Evolutionary conservation across 1,140 invertebrate species (phyloP).

Genomic region (Sitobion miscanthi): DNA sequence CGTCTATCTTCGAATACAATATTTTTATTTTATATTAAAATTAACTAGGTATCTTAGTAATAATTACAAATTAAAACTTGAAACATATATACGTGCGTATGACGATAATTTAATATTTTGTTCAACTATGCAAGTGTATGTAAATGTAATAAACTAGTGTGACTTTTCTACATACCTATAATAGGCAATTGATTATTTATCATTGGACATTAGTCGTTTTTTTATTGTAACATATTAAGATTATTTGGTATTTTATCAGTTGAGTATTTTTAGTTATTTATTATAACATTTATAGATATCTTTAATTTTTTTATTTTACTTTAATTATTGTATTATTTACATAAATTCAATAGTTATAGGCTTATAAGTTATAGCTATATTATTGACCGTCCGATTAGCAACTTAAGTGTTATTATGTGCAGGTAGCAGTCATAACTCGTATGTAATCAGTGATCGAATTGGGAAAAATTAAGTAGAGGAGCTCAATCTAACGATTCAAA

Average conservation of each 20-base stretch:
- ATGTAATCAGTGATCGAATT: background rate
- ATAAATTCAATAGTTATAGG: background rate
- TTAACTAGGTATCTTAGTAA: background rate
- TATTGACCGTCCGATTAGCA: background rate
- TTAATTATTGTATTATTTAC: background rate
- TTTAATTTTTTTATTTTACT: background rate
- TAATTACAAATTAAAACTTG: background rate
- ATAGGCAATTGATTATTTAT: background rate
- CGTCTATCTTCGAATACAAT: too few relatives aligned
- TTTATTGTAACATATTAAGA: background rate
- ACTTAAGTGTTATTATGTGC: background rate
- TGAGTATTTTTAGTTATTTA: background rate
- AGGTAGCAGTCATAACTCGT: background rate
- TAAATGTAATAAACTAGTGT: background rate
- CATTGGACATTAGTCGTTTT: background rate
- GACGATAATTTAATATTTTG: background rate
- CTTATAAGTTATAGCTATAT: background rate
- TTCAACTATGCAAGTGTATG: background rate
- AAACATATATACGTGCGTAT: too few relatives aligned
- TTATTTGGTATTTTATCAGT: background rate
- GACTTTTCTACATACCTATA: too few relatives aligned
- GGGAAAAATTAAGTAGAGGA: too few relatives aligned
- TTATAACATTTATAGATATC: background rate
- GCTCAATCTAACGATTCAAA: too few relatives aligned
- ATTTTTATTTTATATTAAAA: background rate